A percentile compares a stretch with the other conserved stretches of the same genome.
phyloP scores from a whole-genome alignment of 1,140 invertebrate genomes.

The Brachionus angularis region DNA sequence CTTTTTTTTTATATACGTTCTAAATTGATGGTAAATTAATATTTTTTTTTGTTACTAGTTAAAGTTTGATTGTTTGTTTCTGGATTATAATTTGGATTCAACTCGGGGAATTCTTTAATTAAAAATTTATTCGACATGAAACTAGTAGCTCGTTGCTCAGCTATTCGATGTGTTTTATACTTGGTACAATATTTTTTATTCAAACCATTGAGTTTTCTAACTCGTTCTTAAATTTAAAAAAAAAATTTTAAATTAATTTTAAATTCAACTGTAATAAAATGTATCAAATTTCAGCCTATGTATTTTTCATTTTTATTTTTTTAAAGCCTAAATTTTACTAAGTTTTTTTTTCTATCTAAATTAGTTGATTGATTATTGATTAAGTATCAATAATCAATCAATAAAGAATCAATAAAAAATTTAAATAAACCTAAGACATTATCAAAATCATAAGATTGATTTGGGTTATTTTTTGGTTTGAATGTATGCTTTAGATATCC shows the following conservation, averaged over 20 bases:
- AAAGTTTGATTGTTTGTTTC: background rate
- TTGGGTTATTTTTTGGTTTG: background rate
- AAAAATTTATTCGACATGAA: constrained; percentile 24
- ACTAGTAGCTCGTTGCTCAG: constrained; percentile 5
- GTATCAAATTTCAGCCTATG: too few relatives aligned
- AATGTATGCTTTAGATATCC: constrained; percentile 1
- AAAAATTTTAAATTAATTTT: too few relatives aligned
- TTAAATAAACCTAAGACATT: constrained; percentile 11
- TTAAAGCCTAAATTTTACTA: too few relatives aligned
- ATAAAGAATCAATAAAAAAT: background rate
- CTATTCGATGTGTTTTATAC: constrained; percentile 19
- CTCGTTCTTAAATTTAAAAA: background rate
- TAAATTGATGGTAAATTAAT: constrained; percentile 33
- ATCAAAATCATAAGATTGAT: constrained; percentile 10
- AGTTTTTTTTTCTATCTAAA: too few relatives aligned
- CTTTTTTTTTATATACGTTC: too few relatives aligned
- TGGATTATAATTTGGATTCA: constrained; percentile 10
- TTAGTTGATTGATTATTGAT: too few relatives aligned
- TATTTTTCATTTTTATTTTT: too few relatives aligned
- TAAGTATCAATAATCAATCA: too few relatives aligned
- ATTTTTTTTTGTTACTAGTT: constrained; percentile 6
- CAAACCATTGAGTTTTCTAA: background rate
- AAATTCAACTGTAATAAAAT: too few relatives aligned
- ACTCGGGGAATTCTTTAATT: constrained; percentile 15
- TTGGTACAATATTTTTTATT: constrained; percentile 5